Percentiles rank a stretch among this genome's conserved stretches.
phyloP scores from a whole-genome alignment of 2,797 vertebrate species.

The Sphenopsis melanotis region DNA sequence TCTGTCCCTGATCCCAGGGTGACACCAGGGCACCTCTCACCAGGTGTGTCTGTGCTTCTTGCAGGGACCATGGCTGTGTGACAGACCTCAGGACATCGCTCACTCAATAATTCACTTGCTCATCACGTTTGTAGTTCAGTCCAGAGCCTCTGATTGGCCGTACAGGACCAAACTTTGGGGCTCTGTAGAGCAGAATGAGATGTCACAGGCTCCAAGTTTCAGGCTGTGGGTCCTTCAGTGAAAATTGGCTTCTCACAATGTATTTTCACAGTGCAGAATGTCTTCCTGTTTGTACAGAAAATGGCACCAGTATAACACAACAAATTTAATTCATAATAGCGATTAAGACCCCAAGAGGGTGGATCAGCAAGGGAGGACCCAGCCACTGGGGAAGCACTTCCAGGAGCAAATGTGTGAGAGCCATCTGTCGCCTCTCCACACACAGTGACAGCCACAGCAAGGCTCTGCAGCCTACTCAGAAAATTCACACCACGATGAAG shows the following conservation, averaged over 20 bases:
- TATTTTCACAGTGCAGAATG: background rate
- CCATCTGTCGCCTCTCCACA: slow-evolving; percentile 21
- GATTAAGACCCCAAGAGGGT: background rate
- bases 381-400: background rate
- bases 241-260: background rate
- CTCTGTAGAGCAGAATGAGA: background rate
- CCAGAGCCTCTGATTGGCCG: background rate
- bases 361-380: background rate
- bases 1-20: background rate
- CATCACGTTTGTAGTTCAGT: fast-evolving
- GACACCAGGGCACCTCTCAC: background rate
- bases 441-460: background rate
- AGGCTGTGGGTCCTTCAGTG: background rate
- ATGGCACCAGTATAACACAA: background rate
- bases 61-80: fast-evolving
- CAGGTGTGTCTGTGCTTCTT: fast-evolving
- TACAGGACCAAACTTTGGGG: background rate
- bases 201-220: background rate
- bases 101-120: background rate
- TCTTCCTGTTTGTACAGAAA: background rate
- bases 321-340: background rate
- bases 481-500: background rate
- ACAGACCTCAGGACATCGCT: background rate
- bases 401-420: slow-evolving; percentile 3
- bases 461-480: background rate